phyloP scores from a whole-genome alignment of 1,140 invertebrate genomes.

The Phocides pigmalion region DNA sequence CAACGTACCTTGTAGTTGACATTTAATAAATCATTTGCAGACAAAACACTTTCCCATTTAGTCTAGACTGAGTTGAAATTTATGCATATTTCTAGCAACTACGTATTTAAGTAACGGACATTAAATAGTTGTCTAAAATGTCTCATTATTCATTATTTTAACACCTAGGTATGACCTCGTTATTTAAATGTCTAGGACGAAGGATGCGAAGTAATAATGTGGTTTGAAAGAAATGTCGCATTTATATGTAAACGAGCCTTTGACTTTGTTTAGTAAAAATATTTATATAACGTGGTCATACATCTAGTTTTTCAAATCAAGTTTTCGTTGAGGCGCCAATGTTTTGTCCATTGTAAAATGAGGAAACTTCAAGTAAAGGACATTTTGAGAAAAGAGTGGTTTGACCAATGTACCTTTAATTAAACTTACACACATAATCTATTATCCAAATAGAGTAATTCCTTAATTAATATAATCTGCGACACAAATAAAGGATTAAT shows the following conservation, averaged over 20 bases:
- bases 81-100: constrained; percentile 24
- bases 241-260: not conserved
- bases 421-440: no score
- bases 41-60: constrained; percentile 1
- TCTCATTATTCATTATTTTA: constrained; percentile 1
- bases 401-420: no score
- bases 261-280: not conserved
- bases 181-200: constrained; percentile 27
- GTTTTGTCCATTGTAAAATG: no score
- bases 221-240: constrained; percentile 9
- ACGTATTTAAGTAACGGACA: not conserved
- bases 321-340: no score
- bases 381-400: no score
- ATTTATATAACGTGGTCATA: not conserved
- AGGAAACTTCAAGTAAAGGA: no score
- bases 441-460: no score
- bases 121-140: constrained; percentile 16
- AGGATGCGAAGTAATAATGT: constrained; percentile 3
- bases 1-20: not conserved
- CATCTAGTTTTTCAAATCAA: no score
- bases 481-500: no score
- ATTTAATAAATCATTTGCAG: constrained; percentile 6
- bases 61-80: constrained; percentile 15
- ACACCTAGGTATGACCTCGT: constrained; percentile 21
- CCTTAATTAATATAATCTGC: no score